Percentiles rank a stretch among this genome's conserved stretches.
These are phyloP conservation scores for Trypoxylus dichotomus DNA, from an alignment of 1,140 invertebrate species.

Conservation along the genomic window DNA sequence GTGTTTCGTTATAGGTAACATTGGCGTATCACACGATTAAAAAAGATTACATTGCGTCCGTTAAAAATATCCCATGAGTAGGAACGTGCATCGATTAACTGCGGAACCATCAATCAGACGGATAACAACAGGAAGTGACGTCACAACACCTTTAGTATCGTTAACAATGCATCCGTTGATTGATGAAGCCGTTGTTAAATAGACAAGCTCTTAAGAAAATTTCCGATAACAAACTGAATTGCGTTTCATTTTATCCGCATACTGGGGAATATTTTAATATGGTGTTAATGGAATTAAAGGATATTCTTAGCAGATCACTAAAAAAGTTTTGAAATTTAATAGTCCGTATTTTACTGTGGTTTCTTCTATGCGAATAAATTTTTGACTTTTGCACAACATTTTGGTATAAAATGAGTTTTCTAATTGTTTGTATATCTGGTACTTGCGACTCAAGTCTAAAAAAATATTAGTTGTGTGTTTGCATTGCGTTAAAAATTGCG, in stretches of 20 bases:
- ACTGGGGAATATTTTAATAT: background rate
- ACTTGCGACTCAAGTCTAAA: too few species aligned
- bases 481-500: too few species aligned
- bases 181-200: slow-evolving; percentile 16
- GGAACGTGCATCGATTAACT: slow-evolving; percentile 22
- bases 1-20: background rate
- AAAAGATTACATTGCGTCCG: slow-evolving; percentile 19
- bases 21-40: background rate
- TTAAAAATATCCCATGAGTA: slow-evolving; percentile 28
- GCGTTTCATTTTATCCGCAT: background rate
- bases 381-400: too few species aligned
- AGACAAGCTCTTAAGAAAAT: slow-evolving; percentile 16
- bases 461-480: too few species aligned
- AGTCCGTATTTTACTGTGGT: too few species aligned
- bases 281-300: background rate
- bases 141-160: slow-evolving; percentile 29
- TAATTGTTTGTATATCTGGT: too few species aligned
- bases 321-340: too few species aligned
- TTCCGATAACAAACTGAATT: slow-evolving; percentile 7
- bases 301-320: too few species aligned
- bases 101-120: slow-evolving; percentile 26
- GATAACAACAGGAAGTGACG: slow-evolving; percentile 29
- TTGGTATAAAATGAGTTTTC: too few species aligned
- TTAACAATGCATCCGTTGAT: slow-evolving; percentile 25
- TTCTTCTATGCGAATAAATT: too few species aligned